Percentiles rank a stretch among this genome's conserved stretches.
phyloP scores from a whole-genome alignment of 2,888 invertebrate genomes.

The Cremastobaeus sp. region DNA sequence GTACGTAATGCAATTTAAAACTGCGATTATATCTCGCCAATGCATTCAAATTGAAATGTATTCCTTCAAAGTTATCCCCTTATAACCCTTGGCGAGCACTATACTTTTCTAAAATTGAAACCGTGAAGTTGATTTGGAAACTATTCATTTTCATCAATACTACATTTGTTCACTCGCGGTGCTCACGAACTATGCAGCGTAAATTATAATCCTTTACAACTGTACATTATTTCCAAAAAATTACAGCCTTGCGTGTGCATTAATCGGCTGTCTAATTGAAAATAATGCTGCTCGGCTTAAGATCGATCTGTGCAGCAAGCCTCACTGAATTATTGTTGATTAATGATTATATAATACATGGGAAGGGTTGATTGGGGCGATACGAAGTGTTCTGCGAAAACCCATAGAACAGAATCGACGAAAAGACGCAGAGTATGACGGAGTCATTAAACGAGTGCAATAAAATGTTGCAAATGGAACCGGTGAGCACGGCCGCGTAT shows the following conservation, averaged over 20 bases:
- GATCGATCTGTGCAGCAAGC: slow-evolving; percentile 21
- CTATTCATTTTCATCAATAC: no score
- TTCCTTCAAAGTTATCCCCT: no score
- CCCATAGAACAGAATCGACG: slow-evolving; percentile 39
- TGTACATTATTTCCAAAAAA: slow-evolving; percentile 41
- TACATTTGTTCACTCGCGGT: no score
- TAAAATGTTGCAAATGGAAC: slow-evolving; percentile 66
- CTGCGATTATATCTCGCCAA: no score
- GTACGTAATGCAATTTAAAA: no score
- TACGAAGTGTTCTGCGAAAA: slow-evolving; percentile 19
- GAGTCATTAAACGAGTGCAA: slow-evolving; percentile 49
- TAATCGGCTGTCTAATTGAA: slow-evolving; percentile 37
- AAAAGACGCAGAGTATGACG: slow-evolving; percentile 59
- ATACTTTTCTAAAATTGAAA: no score
- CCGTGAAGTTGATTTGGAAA: no score
- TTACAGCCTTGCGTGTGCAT: slow-evolving; percentile 31
- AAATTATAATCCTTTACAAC: slow-evolving; percentile 20
- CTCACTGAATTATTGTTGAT: slow-evolving; percentile 24
- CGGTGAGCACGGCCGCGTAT: slow-evolving; percentile 64
- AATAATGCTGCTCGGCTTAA: slow-evolving; percentile 22
- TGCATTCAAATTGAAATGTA: no score
- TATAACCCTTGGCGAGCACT: no score
- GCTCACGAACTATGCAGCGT: slow-evolving; percentile 22
- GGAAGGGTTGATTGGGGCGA: slow-evolving; percentile 29
- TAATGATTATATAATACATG: slow-evolving; percentile 36